These are phyloP conservation scores for Harpagus bidentatus DNA, from an alignment of 2,113 vertebrate species.

Conservation along the genomic window DNA sequence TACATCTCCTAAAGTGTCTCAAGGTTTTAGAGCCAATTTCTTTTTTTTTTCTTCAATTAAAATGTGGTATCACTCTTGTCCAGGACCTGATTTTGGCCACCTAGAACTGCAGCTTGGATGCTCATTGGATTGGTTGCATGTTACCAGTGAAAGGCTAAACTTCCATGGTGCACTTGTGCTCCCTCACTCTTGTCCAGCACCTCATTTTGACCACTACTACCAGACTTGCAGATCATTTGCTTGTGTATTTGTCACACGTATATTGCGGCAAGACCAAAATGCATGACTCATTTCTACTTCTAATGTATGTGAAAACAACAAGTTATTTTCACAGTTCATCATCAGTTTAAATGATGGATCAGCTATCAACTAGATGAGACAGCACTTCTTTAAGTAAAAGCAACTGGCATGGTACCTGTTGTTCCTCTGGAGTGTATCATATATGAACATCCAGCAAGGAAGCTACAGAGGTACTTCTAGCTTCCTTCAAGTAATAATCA, in stretches of 20 bases:
- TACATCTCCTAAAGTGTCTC: neutral
- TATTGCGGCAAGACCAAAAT: neutral
- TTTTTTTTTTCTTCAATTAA: neutral
- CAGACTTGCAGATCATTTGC: neutral
- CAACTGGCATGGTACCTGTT: neutral
- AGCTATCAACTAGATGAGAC: neutral
- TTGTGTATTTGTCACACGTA: neutral
- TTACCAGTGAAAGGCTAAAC: neutral
- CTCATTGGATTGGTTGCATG: neutral
- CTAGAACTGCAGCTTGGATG: neutral
- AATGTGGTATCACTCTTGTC: too few relatives aligned
- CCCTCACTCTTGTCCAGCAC: neutral
- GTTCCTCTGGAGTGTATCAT: neutral
- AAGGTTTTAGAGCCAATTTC: neutral
- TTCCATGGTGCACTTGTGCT: neutral
- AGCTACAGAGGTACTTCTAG: neutral
- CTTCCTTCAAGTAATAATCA: neutral
- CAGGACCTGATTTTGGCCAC: neutral
- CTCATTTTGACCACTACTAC: too few relatives aligned
- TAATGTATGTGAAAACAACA: neutral
- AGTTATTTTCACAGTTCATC: neutral
- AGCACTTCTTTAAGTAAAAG: neutral
- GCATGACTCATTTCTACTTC: neutral
- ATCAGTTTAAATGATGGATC: neutral
- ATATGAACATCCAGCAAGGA: neutral